Percentiles rank a stretch among this genome's conserved stretches.
These are phyloP conservation scores for Ennomos erosarius DNA, from an alignment of 2,888 invertebrate genomes.

Conservation along the genomic window DNA sequence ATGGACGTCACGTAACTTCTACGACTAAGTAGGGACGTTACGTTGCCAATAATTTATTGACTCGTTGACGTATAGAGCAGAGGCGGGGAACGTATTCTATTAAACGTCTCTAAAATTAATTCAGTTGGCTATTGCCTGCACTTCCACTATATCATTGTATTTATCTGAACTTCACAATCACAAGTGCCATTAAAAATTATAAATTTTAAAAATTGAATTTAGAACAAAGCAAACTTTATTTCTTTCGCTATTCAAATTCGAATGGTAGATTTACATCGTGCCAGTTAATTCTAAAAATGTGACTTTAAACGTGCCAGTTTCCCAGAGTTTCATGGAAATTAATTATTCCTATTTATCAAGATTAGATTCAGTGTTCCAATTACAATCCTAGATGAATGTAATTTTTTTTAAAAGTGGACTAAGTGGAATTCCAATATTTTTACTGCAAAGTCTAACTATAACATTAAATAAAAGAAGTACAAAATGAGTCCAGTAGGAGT, in stretches of 20 bases:
- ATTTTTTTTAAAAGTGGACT: slow-evolving; percentile 38
- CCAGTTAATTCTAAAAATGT: slow-evolving; percentile 25
- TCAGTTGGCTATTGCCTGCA: slow-evolving; percentile 48
- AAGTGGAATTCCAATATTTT: slow-evolving; percentile 9
- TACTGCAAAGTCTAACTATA: no score
- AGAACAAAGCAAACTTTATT: slow-evolving; percentile 1
- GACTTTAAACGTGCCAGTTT: slow-evolving; percentile 30
- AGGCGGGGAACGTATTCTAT: neutral
- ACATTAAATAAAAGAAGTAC: neutral
- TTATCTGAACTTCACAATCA: no score
- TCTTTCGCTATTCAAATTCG: slow-evolving; percentile 9
- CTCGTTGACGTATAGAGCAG: slow-evolving; percentile 33
- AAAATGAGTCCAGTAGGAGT: slow-evolving; percentile 59
- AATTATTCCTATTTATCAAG: slow-evolving; percentile 14
- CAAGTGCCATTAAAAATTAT: neutral
- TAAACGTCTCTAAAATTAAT: slow-evolving; percentile 39
- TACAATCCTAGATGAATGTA: slow-evolving; percentile 26
- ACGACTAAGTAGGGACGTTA: no score
- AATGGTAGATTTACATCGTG: slow-evolving; percentile 19
- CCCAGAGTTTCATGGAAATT: slow-evolving; percentile 35
- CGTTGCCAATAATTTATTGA: slow-evolving; percentile 51
- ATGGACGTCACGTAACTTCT: slow-evolving; percentile 46
- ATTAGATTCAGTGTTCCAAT: slow-evolving; percentile 34
- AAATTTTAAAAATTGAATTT: neutral
- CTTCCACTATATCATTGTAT: slow-evolving; percentile 44